Percentiles rank a stretch among this genome's conserved stretches.
Conservation (phyloP, 2,888 invertebrate genomes). For the Diaprepes abbreviatus region DNA sequence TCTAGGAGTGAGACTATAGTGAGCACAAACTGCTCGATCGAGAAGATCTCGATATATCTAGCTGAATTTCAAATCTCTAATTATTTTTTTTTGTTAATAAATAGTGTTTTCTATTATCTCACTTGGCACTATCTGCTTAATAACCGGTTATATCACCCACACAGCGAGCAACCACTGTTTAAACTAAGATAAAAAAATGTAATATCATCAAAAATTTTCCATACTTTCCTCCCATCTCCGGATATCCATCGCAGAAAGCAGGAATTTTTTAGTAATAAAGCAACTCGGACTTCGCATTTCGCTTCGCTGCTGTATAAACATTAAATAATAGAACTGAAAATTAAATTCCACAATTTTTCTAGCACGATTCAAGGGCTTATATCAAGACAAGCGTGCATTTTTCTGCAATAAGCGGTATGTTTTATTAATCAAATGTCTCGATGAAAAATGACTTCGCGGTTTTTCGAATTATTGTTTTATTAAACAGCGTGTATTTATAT, state of each 20-base stretch:
- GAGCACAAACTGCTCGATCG: too few relatives aligned
- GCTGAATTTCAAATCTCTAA: too few relatives aligned
- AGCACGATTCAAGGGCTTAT: not conserved
- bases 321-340: not conserved
- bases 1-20: too few relatives aligned
- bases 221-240: not conserved
- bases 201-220: not conserved
- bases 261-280: conserved; percentile 1
- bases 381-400: not conserved
- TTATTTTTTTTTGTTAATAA: too few relatives aligned
- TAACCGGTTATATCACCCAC: too few relatives aligned
- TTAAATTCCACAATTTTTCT: not conserved
- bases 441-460: too few relatives aligned
- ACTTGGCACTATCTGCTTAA: too few relatives aligned
- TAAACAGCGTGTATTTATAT: too few relatives aligned
- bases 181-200: not conserved
- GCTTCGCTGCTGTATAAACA: not conserved
- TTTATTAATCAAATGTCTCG: not conserved
- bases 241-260: not conserved
- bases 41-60: too few relatives aligned
- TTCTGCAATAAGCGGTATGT: not conserved
- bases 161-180: not conserved
- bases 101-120: too few relatives aligned
- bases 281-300: not conserved
- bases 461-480: too few relatives aligned